Evolutionary conservation across 2,797 vertebrate genomes (phyloP).

Genomic region (Malurus splendens): DNA sequence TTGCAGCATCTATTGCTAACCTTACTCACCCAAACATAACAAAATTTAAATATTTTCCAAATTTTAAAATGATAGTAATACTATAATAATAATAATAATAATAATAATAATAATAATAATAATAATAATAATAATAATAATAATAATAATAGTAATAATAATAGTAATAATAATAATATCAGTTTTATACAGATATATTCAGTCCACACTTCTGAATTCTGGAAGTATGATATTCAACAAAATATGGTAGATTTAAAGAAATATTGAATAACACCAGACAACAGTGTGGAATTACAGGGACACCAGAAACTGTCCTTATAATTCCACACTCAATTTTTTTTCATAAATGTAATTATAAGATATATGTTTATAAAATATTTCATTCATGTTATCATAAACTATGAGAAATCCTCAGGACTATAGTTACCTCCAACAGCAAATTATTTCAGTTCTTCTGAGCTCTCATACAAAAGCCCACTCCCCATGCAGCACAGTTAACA

Average conservation of each 20-base stretch:
- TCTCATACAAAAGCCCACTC: background rate
- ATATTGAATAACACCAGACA: background rate
- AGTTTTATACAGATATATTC: background rate
- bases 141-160: background rate
- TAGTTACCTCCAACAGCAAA: background rate
- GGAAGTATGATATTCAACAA: background rate
- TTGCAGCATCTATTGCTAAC: background rate
- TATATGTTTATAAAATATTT: background rate
- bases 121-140: background rate
- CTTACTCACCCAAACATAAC: background rate
- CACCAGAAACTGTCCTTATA: background rate
- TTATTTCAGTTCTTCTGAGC: background rate
- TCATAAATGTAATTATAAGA: background rate
- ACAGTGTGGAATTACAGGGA: no score
- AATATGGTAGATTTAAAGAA: background rate
- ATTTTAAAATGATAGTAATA: background rate
- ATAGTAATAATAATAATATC: background rate
- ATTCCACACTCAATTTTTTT: background rate
- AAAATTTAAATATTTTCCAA: background rate
- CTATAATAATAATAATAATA: background rate
- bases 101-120: background rate
- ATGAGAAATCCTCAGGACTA: background rate
- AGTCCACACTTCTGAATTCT: background rate
- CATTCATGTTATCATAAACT: background rate
- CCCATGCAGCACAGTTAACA: background rate